phyloP scores from a whole-genome alignment of 2,797 vertebrate species.

The Poeciliopsis infans region DNA sequence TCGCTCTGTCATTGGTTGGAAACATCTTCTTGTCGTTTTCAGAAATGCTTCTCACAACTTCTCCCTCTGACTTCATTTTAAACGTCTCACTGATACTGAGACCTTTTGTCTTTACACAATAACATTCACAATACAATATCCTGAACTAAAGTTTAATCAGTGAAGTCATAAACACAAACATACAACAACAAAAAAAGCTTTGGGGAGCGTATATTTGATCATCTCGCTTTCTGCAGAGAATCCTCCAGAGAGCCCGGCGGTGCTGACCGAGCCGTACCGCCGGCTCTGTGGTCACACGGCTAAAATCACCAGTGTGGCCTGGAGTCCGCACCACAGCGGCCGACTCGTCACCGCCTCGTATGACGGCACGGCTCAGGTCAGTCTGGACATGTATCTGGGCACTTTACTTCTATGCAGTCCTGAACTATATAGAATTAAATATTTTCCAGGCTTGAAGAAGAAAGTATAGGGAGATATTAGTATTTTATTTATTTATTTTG shows the following conservation, averaged over 20 bases:
- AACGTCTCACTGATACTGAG: neutral
- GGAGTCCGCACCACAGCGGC: conserved; percentile 94
- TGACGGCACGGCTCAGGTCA: conserved; percentile 94
- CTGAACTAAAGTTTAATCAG: neutral
- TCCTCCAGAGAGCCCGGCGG: conserved; percentile 78
- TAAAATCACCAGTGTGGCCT: conserved; percentile 91
- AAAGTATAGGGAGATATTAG: neutral
- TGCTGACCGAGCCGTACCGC: conserved; percentile 89
- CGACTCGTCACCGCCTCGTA: conserved; percentile 90
- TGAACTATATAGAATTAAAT: neutral
- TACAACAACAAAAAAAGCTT: neutral
- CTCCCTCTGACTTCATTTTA: neutral
- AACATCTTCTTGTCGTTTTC: neutral
- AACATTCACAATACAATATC: neutral
- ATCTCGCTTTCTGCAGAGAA: conserved; percentile 75
- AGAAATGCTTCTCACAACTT: neutral
- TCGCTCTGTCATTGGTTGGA: conserved; percentile 82
- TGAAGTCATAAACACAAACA: neutral
- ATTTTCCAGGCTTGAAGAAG: neutral
- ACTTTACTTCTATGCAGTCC: neutral
- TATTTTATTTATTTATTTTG: neutral
- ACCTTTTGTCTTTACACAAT: neutral
- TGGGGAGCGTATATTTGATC: neutral
- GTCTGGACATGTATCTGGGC: neutral
- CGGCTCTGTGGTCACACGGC: conserved; percentile 90